phyloP scores from a whole-genome alignment of 2,113 vertebrate species.

The Arvicanthis niloticus region DNA sequence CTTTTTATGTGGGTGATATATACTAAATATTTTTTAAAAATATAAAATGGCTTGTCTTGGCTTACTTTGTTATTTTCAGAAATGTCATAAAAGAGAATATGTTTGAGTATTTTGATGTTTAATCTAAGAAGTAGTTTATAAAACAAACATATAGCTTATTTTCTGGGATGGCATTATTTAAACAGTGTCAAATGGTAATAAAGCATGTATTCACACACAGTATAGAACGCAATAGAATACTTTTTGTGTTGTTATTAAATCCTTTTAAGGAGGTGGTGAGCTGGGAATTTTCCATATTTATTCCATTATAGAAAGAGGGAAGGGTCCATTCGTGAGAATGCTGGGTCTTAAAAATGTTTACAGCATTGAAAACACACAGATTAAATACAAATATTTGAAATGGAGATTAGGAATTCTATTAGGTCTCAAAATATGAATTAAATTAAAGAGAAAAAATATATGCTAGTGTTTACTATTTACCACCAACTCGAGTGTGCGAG shows the following conservation, averaged over 20 bases:
- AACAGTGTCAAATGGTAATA: neutral
- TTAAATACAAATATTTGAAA: neutral
- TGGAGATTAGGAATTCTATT: neutral
- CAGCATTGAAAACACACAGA: neutral
- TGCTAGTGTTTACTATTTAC: neutral
- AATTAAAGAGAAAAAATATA: neutral
- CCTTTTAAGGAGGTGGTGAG: neutral
- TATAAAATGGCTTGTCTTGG: neutral
- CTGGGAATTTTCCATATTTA: too few species aligned
- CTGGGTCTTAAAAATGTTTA: neutral
- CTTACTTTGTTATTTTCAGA: neutral
- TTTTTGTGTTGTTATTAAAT: neutral
- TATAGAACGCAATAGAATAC: neutral
- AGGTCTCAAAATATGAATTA: neutral
- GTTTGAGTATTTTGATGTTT: neutral
- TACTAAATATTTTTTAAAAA: neutral
- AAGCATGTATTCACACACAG: neutral
- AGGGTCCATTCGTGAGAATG: neutral
- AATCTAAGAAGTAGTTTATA: neutral
- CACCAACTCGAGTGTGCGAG: too few species aligned
- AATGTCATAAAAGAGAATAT: neutral
- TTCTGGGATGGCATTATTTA: neutral
- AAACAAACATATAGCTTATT: neutral
- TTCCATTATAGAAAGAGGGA: neutral
- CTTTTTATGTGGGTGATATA: neutral